Evolutionary conservation across 2,797 vertebrate genomes (phyloP).

Genomic region (Pangasius sanitwongsei): DNA sequence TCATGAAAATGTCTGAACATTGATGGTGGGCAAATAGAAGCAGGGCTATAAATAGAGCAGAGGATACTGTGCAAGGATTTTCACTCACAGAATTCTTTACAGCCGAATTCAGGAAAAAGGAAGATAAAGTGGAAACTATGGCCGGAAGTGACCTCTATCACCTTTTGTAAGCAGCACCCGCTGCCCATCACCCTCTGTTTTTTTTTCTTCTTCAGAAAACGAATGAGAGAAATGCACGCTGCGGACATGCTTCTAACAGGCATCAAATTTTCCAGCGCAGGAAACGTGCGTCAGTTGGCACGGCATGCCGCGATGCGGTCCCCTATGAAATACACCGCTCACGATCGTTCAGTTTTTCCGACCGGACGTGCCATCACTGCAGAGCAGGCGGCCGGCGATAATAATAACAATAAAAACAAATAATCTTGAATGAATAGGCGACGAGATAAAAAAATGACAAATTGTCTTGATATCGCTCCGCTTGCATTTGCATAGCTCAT

Average conservation of each 20-base stretch:
- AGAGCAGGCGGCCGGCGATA: constrained; percentile 34
- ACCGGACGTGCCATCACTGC: constrained; percentile 38
- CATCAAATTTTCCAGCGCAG: constrained; percentile 30
- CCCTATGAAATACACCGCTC: not conserved
- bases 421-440: constrained; percentile 50
- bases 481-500: constrained; percentile 37
- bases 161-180: constrained; percentile 71
- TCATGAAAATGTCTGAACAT: not conserved
- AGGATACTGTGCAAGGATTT: constrained; percentile 33
- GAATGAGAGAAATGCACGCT: constrained; percentile 40
- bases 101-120: constrained; percentile 79
- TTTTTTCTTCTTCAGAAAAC: constrained; percentile 43
- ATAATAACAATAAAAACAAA: constrained; percentile 54
- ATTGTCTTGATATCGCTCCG: constrained; percentile 36
- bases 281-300: constrained; percentile 37
- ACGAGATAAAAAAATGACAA: constrained; percentile 45
- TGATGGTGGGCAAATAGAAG: constrained; percentile 1
- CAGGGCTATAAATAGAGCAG: constrained; percentile 14
- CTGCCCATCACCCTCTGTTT: constrained; percentile 70
- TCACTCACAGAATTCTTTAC: constrained; percentile 60
- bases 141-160: constrained; percentile 80
- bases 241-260: constrained; percentile 13
- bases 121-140: constrained; percentile 80
- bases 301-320: not conserved
- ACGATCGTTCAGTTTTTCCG: not conserved